Conservation (phyloP, 1,140 invertebrate genomes). For the Drosophila equinoxialis region DNA sequence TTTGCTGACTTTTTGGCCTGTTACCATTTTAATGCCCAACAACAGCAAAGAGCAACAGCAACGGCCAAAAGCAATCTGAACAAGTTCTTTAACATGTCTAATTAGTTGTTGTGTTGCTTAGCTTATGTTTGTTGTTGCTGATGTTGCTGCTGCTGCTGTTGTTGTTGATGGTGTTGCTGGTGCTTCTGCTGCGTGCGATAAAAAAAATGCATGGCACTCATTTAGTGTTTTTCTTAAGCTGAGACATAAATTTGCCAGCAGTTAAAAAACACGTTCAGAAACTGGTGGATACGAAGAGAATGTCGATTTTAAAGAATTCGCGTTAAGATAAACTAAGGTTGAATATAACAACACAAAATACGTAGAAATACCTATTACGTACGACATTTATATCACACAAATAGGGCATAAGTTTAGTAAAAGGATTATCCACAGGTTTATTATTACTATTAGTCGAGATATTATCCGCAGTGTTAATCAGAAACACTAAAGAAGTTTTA, state of each 20-base stretch:
- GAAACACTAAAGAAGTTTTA: too few species aligned
- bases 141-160: constrained; percentile 16
- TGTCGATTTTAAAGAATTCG: constrained; percentile 29
- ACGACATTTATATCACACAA: background rate
- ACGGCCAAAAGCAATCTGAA: constrained; percentile 42
- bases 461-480: too few species aligned
- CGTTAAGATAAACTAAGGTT: constrained; percentile 36
- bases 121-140: constrained; percentile 22
- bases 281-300: constrained; percentile 24
- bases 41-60: constrained; percentile 36
- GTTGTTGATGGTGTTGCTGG: constrained; percentile 19
- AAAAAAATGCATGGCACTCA: constrained; percentile 81
- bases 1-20: constrained; percentile 65
- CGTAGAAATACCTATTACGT: background rate
- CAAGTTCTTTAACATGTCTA: constrained; percentile 81
- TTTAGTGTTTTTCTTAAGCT: constrained; percentile 79
- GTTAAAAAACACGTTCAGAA: constrained; percentile 56
- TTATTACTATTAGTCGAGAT: too few species aligned
- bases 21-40: constrained; percentile 73
- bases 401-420: too few species aligned
- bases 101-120: constrained; percentile 71
- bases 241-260: constrained; percentile 77
- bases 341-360: background rate
- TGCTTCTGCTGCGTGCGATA: constrained; percentile 69
- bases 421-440: too few species aligned